phyloP scores from a whole-genome alignment of 2,797 vertebrate species.

The Notoglanidium macrostoma region DNA sequence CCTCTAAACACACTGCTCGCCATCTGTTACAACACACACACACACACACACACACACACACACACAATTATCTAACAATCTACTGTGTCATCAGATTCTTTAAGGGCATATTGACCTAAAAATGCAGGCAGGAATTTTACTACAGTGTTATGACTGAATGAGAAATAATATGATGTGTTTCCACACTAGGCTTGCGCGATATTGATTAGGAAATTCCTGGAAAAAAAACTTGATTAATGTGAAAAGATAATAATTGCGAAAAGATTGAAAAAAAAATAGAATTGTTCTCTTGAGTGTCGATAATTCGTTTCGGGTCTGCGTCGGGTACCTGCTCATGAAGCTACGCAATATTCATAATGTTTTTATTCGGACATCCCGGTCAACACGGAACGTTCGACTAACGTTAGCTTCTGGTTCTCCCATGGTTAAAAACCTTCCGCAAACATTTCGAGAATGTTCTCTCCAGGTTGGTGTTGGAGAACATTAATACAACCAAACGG shows the following conservation, averaged over 20 bases:
- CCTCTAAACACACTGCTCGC: slow-evolving; percentile 51
- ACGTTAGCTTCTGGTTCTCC: too few species aligned
- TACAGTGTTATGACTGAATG: not conserved
- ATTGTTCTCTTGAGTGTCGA: not conserved
- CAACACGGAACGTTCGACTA: too few species aligned
- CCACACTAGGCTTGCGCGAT: too few species aligned
- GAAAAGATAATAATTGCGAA: not conserved
- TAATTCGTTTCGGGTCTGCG: too few species aligned
- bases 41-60: slow-evolving; percentile 22
- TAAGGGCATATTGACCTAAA: slow-evolving; percentile 39
- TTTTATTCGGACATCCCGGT: not conserved
- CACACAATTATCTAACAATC: slow-evolving; percentile 26
- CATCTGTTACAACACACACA: slow-evolving; percentile 53
- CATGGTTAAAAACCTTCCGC: too few species aligned
- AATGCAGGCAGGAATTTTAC: slow-evolving; percentile 1
- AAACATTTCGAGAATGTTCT: too few species aligned
- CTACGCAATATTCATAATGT: too few species aligned
- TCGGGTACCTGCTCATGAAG: too few species aligned
- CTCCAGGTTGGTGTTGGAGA: too few species aligned
- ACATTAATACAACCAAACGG: too few species aligned
- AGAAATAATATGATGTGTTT: not conserved
- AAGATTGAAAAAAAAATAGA: not conserved
- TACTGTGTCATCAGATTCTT: slow-evolving; percentile 46
- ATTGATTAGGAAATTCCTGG: not conserved
- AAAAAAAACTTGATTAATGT: not conserved